Conservation (phyloP, 2,113 vertebrate genomes). For the Camelus bactrianus region DNA sequence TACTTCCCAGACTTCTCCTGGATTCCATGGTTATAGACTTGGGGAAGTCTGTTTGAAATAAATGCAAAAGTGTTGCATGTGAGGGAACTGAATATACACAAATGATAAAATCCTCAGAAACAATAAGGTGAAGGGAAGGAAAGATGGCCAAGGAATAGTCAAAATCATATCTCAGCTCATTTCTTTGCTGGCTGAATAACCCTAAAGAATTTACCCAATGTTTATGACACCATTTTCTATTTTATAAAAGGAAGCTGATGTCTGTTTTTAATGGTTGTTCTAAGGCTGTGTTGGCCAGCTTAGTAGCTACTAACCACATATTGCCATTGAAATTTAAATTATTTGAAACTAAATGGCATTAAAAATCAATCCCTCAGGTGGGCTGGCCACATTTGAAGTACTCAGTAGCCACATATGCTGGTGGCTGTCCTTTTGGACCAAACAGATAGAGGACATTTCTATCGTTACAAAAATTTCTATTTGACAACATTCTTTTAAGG, state of each 20-base stretch:
- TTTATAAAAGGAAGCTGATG: background rate
- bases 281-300: background rate
- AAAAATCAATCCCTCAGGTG: background rate
- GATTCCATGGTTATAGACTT: background rate
- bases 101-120: background rate
- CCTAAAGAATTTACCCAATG: background rate
- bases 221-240: background rate
- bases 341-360: background rate
- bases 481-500: background rate
- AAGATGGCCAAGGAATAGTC: background rate
- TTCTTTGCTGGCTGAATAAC: background rate
- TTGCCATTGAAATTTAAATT: background rate
- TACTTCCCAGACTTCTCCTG: background rate
- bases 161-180: background rate
- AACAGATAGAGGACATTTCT: background rate
- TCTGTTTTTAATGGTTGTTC: background rate
- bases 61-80: background rate
- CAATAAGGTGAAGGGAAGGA: background rate
- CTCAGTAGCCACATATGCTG: rapidly evolving
- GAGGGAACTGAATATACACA: background rate
- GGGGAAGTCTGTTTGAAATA: background rate
- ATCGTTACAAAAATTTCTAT: background rate
- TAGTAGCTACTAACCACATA: background rate
- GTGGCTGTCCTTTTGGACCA: background rate
- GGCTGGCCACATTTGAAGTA: background rate